phyloP scores from a whole-genome alignment of 1,140 invertebrate species.

The Radopholus similis region DNA sequence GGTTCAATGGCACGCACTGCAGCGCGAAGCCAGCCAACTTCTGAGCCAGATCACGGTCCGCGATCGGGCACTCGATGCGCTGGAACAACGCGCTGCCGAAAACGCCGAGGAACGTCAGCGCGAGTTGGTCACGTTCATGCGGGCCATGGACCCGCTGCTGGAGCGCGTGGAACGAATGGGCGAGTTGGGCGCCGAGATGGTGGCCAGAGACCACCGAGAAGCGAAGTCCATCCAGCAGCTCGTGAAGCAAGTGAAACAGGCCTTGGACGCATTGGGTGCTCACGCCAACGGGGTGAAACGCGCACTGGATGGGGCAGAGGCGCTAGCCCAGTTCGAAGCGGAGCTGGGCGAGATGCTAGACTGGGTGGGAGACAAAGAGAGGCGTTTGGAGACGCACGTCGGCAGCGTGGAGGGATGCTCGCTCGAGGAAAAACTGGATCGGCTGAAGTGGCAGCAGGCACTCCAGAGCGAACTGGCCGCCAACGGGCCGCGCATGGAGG shows the following conservation, averaged over 20 bases:
- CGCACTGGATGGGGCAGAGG: constrained; percentile 73
- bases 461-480: constrained; percentile 89
- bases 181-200: constrained; percentile 50
- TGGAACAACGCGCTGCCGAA: constrained; percentile 66
- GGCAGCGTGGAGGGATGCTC: constrained; percentile 58
- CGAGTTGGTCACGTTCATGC: constrained; percentile 71
- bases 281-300: constrained; percentile 62
- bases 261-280: not conserved
- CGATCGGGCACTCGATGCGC: constrained; percentile 61
- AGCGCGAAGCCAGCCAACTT: constrained; percentile 86
- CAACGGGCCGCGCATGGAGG: constrained; percentile 78
- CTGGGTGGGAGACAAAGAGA: constrained; percentile 90
- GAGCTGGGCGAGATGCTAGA: constrained; percentile 69
- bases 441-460: constrained; percentile 90
- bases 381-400: constrained; percentile 62
- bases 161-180: constrained; percentile 63
- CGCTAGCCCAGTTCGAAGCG: constrained; percentile 82
- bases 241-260: not conserved
- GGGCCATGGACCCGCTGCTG: constrained; percentile 65
- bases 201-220: constrained; percentile 61
- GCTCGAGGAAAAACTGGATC: constrained; percentile 88
- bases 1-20: constrained; percentile 87
- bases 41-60: constrained; percentile 72
- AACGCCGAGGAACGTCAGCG: constrained; percentile 64
- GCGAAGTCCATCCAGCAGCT: constrained; percentile 60